phyloP scores from a whole-genome alignment of 2,888 invertebrate genomes.

The Aleiodes leptofemur region DNA sequence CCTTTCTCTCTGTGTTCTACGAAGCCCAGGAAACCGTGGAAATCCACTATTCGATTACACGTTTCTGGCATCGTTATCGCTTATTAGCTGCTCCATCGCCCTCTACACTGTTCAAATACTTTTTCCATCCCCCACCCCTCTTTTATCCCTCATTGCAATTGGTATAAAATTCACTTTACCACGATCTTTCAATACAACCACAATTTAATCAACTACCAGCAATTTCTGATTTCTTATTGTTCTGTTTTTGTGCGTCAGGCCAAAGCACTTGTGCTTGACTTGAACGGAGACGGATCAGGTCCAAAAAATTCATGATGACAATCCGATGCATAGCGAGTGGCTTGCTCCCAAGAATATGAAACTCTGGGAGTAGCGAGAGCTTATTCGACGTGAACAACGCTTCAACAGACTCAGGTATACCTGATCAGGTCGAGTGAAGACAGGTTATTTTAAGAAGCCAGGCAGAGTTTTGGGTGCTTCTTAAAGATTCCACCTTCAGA shows the following conservation, averaged over 20 bases:
- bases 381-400: too few species aligned
- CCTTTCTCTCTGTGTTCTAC: neutral
- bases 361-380: too few species aligned
- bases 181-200: conserved; percentile 22
- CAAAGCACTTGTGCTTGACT: too few species aligned
- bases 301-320: too few species aligned
- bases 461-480: too few species aligned
- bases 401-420: too few species aligned
- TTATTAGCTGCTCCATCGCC: conserved; percentile 69
- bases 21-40: conserved; percentile 47
- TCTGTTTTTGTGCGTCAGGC: conserved; percentile 1
- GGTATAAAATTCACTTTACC: conserved; percentile 10
- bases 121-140: neutral
- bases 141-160: neutral
- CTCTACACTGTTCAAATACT: conserved; percentile 23
- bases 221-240: conserved; percentile 28
- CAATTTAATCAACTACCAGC: conserved; percentile 18
- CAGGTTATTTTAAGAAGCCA: too few species aligned
- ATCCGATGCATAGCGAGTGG: too few species aligned
- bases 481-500: too few species aligned
- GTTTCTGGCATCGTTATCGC: conserved; percentile 67
- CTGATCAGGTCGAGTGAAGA: too few species aligned
- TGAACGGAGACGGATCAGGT: too few species aligned
- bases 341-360: too few species aligned
- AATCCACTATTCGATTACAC: conserved; percentile 69